Evolutionary conservation across 2,797 vertebrate genomes (phyloP).

Genomic region (Apogon hyalosoma): DNA sequence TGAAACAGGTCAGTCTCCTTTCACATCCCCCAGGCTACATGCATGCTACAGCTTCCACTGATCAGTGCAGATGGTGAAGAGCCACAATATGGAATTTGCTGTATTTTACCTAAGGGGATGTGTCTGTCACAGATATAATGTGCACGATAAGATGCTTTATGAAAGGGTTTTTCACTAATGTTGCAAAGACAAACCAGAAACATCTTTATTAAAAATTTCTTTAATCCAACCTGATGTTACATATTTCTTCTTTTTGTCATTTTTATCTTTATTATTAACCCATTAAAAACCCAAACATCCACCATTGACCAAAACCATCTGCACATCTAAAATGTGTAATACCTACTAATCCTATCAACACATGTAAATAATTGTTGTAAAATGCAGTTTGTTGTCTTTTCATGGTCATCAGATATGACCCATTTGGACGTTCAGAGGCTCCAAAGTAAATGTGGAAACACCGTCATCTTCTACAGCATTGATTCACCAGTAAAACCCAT

Average conservation of each 20-base stretch:
- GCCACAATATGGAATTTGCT: slow-evolving; percentile 14
- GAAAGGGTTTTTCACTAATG: not conserved
- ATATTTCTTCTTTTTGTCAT: not conserved
- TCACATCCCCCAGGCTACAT: slow-evolving; percentile 35
- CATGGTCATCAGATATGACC: no score
- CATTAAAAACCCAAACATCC: no score
- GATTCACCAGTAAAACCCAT: no score
- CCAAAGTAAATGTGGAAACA: no score
- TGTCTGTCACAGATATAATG: not conserved
- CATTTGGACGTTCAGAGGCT: no score
- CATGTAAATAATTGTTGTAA: no score
- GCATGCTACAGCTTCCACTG: slow-evolving; percentile 27
- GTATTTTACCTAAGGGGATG: not conserved
- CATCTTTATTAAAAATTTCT: not conserved
- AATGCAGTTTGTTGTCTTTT: no score
- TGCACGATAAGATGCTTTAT: not conserved
- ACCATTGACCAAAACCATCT: no score
- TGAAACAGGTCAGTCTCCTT: slow-evolving; percentile 37
- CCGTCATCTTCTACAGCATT: no score
- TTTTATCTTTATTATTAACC: no score
- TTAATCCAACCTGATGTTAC: not conserved
- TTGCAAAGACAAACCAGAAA: slow-evolving; percentile 9
- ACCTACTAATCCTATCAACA: no score
- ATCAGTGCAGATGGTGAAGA: slow-evolving; percentile 30
- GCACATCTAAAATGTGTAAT: no score